Evolutionary conservation across 2,113 vertebrate genomes (phyloP), one percentile per base, ranked within the genome.

Genomic region (Motacilla alba): DNA sequence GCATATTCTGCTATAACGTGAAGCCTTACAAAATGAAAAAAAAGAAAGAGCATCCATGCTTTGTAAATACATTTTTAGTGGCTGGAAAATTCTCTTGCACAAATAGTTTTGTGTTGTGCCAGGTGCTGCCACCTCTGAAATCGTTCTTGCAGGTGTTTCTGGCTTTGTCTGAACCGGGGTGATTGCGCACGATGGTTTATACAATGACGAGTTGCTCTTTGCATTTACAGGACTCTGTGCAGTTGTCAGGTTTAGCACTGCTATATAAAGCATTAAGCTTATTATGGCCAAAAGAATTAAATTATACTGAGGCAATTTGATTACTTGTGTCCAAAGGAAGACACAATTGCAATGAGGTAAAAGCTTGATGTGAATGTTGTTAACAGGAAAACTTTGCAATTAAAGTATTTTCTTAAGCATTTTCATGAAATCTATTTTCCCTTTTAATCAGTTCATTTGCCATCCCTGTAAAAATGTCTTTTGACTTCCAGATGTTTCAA

Each of bases 251-350:
- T 90, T 94, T 93, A 94, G 73, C 90, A 62, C 79, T 82, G 53
- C 90, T 96, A 85, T 83, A 95, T 90, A 88, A 96, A 95, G 86
- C 80, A 87, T 90, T 96, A 93, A 96, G 83, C 80, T 95, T 90
- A 96, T 95, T 94, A 95, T 0, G 0, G 23, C 76, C 68, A 62
- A 78, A 91, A 96, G 47, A 95, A 94, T 93, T 90, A 92, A 90
- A 92, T 93, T 95, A 89, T 91, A 79, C 81, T 58, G 81, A 92
- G 60, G 31, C 62, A 91, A 87, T 95, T 94, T 93, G 83, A 95
- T 95, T 93, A 77, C 73, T 82, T 87, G 72, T 60, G 50, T 80
- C 58, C 58, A 85, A 89, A 96, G 58, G 66, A 87, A 89, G 69
- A 64, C 47, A 59, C 37, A 66, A 66, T 4, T 75, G 10, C n/a